phyloP scores from a whole-genome alignment of 2,113 vertebrate species.

The Tetraodon nigroviridis region DNA sequence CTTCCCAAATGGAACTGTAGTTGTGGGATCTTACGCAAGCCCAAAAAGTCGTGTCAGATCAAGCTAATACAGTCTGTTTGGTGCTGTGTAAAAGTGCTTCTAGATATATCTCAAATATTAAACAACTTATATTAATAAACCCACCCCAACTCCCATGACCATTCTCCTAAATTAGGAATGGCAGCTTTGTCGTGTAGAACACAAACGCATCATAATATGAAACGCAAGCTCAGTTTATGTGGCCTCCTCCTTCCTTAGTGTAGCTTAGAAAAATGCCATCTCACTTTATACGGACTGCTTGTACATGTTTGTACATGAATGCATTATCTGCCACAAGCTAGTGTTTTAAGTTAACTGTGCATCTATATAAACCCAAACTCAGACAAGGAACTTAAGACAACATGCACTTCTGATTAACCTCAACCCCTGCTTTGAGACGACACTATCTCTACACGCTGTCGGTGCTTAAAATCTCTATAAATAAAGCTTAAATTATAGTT shows the following conservation, averaged over 20 bases:
- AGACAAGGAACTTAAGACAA: constrained; percentile 29
- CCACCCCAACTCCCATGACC: constrained; percentile 14
- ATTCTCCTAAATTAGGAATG: constrained; percentile 30
- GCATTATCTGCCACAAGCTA: constrained; percentile 38
- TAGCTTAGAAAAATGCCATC: constrained; percentile 34
- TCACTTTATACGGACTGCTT: constrained; percentile 50
- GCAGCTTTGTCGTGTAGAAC: constrained; percentile 31
- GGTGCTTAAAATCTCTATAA: constrained; percentile 1
- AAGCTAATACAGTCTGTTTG: constrained; percentile 38
- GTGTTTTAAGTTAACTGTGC: constrained; percentile 30
- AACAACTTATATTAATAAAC: constrained; percentile 36
- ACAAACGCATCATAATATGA: constrained; percentile 18
- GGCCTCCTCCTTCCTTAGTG: constrained; percentile 65
- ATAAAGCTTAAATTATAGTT: neutral
- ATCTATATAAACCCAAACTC: constrained; percentile 20
- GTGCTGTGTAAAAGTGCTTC: constrained; percentile 30
- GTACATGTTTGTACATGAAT: constrained; percentile 42
- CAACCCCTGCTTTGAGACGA: constrained; percentile 23
- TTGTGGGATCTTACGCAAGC: constrained; percentile 31
- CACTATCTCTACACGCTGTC: constrained; percentile 4
- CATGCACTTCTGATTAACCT: constrained; percentile 67
- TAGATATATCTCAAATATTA: constrained; percentile 21
- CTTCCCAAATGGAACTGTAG: constrained; percentile 11
- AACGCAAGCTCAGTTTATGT: constrained; percentile 43
- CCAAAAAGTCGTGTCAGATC: constrained; percentile 15